Evolutionary conservation across 2,113 vertebrate genomes (phyloP).

Genomic region (Talpa occidentalis): DNA sequence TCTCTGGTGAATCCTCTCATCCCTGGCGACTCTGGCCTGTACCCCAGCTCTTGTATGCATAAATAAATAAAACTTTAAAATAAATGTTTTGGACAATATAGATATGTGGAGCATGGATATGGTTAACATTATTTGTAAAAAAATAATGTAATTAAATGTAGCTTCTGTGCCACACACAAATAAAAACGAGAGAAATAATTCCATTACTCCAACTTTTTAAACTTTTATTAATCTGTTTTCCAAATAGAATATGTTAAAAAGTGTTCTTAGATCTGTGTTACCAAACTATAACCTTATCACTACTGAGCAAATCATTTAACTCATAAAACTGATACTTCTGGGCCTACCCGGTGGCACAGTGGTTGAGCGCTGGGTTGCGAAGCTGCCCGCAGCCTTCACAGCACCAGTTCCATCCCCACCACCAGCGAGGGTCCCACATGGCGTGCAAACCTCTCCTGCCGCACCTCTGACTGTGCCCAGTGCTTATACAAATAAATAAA

Average conservation of each 20-base stretch:
- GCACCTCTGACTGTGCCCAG: no score
- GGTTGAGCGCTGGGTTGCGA: no score
- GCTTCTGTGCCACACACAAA: background rate
- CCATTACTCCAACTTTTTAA: background rate
- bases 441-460: no score
- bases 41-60: no score
- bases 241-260: background rate
- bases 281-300: background rate
- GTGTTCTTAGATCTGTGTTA: background rate
- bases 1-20: no score
- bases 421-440: no score
- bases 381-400: no score
- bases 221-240: background rate
- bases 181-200: background rate
- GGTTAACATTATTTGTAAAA: background rate
- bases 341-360: no score
- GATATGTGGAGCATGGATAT: background rate
- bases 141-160: background rate
- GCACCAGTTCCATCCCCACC: no score
- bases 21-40: no score
- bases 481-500: no score
- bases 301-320: background rate
- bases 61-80: no score
- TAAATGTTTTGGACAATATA: background rate
- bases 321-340: background rate